Evolutionary conservation across 2,888 invertebrate genomes (phyloP), one percentile per base, ranked within the genome.

Genomic region (Melikaiella ostensackeni): DNA sequence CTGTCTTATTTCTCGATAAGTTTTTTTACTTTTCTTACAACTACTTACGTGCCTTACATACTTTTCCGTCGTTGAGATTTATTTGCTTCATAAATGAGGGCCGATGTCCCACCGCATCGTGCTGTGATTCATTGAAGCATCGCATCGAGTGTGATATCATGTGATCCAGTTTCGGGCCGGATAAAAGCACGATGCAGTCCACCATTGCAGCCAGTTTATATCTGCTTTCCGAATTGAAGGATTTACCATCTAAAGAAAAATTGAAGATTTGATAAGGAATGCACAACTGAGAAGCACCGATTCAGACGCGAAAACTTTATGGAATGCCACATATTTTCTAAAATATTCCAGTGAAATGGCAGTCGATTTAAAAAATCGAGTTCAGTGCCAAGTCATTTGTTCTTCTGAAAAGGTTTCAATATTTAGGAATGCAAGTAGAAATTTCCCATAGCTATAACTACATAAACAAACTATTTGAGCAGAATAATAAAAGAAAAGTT

Each of bases 51-150:
- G 13, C 16, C 64, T 8, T 46, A 70, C 46, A 27, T 73, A 66
- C 21, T 24, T 57, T 30, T 6, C 50, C 13, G 19, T 42, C 61
- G 35, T 13, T 21, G 64, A 64, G 80, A 80, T 80, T 78, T 87
- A 87, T 86, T 84, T 83, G 83, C 84, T 86, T 84, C 84, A 85
- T 87, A 86, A 87, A 87, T 86, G 86, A 86, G 85, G 84, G 81
- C 84, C 83, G 83, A 84, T 84, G 86, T 84, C 85, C 81, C 79
- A 61, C 77, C 76, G 79, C 75, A 73, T 79, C 77, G 76, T 63
- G 46, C 50, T 77, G 81, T 87, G 85, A 87, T 87, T 86, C 83
- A 86, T 85, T 79, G 83, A 77, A 21, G 77, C 76, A 81, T 83
- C 79, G 83, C 82, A 63, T 82, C 81, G 84, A 84, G 80, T 83